A percentile compares a stretch with the other conserved stretches of the same genome.
Conservation (phyloP, 2,797 vertebrate species). For the Leuciscus waleckii region DNA sequence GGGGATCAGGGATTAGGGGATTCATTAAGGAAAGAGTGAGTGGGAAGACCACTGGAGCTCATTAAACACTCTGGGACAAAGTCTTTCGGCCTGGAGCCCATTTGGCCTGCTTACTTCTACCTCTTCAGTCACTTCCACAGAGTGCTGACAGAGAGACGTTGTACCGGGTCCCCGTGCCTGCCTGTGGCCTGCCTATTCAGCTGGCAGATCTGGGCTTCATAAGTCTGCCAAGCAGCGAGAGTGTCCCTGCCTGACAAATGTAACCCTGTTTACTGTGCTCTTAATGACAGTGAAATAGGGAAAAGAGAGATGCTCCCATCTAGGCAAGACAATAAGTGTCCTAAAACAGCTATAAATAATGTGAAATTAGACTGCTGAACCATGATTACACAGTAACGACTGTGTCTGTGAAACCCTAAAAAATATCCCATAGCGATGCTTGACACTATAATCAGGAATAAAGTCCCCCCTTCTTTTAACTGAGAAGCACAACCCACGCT, state of each 20-base stretch:
- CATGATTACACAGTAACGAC: conserved; percentile 6
- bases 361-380: conserved; percentile 22
- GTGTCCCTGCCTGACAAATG: conserved; percentile 3
- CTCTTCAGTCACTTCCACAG: conserved; percentile 1
- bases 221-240: neutral
- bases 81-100: conserved; percentile 35
- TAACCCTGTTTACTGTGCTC: conserved; percentile 11
- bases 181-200: conserved; percentile 12
- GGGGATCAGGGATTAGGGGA: conserved; percentile 16
- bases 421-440: conserved; percentile 2
- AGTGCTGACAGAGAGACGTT: conserved; percentile 4
- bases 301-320: neutral
- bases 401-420: conserved; percentile 7
- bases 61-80: conserved; percentile 35
- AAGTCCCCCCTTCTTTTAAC: neutral
- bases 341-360: conserved; percentile 13
- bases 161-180: neutral
- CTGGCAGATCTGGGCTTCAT: neutral
- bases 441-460: conserved; percentile 29
- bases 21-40: conserved; percentile 34
- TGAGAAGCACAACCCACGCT: neutral
- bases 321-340: neutral
- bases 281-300: conserved; percentile 8
- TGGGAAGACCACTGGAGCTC: conserved; percentile 32
- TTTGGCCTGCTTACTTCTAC: conserved; percentile 1